Base-by-base conservation (phyloP, 2,888 invertebrate genomes). In the Mylabris sibirica region DNA sequence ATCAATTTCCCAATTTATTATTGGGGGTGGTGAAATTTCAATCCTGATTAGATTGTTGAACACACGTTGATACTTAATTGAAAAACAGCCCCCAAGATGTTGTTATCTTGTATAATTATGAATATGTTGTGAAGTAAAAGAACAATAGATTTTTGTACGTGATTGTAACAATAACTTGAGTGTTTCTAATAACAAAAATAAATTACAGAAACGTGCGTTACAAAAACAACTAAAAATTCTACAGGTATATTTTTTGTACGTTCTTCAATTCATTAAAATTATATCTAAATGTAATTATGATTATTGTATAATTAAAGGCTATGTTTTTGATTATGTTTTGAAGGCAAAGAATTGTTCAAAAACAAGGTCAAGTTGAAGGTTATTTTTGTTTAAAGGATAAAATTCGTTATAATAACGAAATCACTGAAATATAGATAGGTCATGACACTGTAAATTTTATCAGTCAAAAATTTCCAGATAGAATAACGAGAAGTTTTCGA, bases 331-430 rank as follows among this genome's bases (percentile, higher is more conserved):
- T 60, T 34, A 14, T 14, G 12, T 8, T 30, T 4, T 30, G 30
- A 30, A 30, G 30, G 30, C 30, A 30, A 30, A 30, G n/a, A 30
- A 30, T 30, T 30, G 14, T 12, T 3, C 3, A 44, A n/a, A 35
- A 60, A 60, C 61, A 63, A 64, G 64, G 67, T 67, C 67, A 67
- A 67, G 67, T 67, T 67, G 64, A 64, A 67, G 67, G 67, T 49
- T 61, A 26, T n/a, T 35, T 49, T 35, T 20, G 59, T n/a, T 22
- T 30, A 67, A 67, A 60, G 20, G 49, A 49, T 49, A 11, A 11
- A 17, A 20, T 20, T 20, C 12, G 20, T 20, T 9, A 20, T 44
- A 14, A 38, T 2, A 12, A 4, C 3, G 41, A 41, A 12, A 38
- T 38, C 38, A 38, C 8, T 30, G 8, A 30, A 30, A 30, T 30